Base-by-base conservation (phyloP, 1,140 invertebrate species). In the Neodiprion virginianus region DNA sequence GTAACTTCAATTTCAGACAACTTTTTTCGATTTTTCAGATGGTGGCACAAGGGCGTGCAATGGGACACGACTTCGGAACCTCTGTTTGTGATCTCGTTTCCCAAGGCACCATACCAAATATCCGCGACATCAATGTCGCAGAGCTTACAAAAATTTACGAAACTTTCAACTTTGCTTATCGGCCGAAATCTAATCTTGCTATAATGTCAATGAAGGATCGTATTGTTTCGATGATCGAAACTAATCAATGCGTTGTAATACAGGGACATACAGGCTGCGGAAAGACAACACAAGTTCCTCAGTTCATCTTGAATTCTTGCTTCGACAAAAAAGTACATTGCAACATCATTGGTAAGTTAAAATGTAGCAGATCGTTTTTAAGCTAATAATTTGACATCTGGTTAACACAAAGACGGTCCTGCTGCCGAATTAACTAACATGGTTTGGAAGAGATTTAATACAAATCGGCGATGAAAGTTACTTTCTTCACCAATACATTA, bases 191-290 rank as follows among this genome's bases (percentile, higher is more conserved):
- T 11, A 75, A 77, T 73, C 75, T 87, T 66, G 75, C 81, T 7
- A 82, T 85, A 67, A 76, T 69, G 50, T 67, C 74, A 21, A 53
- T 72, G 17, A 79, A 67, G 72, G 82, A 88, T 48, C 76, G 92
- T 84, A 92, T 94, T 72, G 75, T 95, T 0, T 80, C 89, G 8
- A 92, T 91, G 68, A 90, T 97, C 14, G 83, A 90, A 49, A 89
- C 90, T 1, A 92, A 95, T 87, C 89, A 92, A 80, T 91, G 95
- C 5, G 87, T 95, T 1, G 92, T 99, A 12, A 94, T 99, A 75
- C 94, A 97, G 86, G 97, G 97, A 28, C 93, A 93, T 73, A 98
- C 97, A 5, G 97, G 97, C 7, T 92, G 90, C 84, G 92, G 92
- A 10, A 93, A 94, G 87, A 95, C 95, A 4, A 97, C 95, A 0